A percentile compares a stretch with the other conserved stretches of the same genome.
Conservation (phyloP, 2,888 invertebrate genomes). For the Portevinia maculata region DNA sequence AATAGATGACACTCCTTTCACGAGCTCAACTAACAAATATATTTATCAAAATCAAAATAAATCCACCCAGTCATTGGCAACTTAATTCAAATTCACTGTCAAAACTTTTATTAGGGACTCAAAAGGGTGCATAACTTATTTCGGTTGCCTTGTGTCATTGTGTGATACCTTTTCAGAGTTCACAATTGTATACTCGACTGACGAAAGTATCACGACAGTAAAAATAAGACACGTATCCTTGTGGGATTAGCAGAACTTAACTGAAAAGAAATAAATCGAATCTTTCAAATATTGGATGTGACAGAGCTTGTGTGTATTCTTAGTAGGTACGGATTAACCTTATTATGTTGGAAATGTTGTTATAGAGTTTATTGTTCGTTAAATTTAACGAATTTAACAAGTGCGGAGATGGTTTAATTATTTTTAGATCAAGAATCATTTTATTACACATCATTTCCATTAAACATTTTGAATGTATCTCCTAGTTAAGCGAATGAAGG, state of each 20-base stretch:
- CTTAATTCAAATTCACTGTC: conserved; percentile 10
- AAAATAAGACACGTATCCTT: conserved; percentile 16
- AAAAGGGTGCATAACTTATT: background rate
- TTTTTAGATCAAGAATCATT: conserved; percentile 26
- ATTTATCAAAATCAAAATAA: background rate
- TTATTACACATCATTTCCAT: background rate
- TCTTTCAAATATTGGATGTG: conserved; percentile 7
- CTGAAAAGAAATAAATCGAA: conserved; percentile 44
- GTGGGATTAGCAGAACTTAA: conserved; percentile 14
- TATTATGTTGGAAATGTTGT: background rate
- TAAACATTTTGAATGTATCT: too few relatives aligned
- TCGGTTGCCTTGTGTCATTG: background rate
- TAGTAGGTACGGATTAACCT: background rate
- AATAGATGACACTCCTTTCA: too few relatives aligned
- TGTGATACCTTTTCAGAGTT: background rate
- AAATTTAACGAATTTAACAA: conserved; percentile 1
- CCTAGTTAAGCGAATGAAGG: too few relatives aligned
- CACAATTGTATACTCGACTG: background rate
- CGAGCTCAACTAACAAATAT: background rate
- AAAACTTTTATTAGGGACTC: conserved; percentile 10
- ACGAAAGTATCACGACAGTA: background rate
- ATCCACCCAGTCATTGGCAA: conserved; percentile 3
- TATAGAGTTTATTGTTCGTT: background rate
- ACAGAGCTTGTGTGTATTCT: background rate
- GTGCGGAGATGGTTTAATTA: background rate